Base-by-base conservation (phyloP, 2,888 invertebrate genomes). In the Tuta absoluta region DNA sequence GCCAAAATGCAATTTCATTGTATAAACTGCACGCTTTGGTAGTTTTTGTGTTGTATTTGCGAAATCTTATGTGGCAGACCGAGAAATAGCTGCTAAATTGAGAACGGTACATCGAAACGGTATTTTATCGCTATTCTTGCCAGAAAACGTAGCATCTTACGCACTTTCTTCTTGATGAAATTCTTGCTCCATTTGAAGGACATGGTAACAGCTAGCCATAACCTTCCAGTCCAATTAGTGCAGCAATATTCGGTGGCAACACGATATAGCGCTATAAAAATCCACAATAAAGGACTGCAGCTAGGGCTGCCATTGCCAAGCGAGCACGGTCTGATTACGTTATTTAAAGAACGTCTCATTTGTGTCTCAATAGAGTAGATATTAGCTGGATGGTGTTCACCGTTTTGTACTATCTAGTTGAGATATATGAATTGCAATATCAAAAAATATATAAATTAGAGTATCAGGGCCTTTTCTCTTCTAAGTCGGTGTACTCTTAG, bases 271-370 rank as follows among this genome's bases (percentile, higher is more conserved):
- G 45, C 48, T 19, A 45, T 41, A 58, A 63, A 73, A 73, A 73
- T 70, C 67, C 69, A 81, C 80, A 81, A 82, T 81, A 81, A 85
- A 85, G 84, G 81, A 84, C 79, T 79, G 79, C 78, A 1, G 4
- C 10, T 33, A 33, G 33, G 33, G 33, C 10, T 33, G 33, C 33
- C 33, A n/a, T n/a, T n/a, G n/a, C n/a, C 4, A 10, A 5, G 28
- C 33, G 8, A 33, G 33, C 33, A 33, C 28, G 28, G 3, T 28
- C 2, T 5, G 28, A 28, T 28, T 28, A 28, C 5, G 3, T 28
- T 28, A 4, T 28, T 4, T 2, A 2, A 28, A 28, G 28, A 28
- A 5, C 28, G 28, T 4, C 28, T 4, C 28, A 28, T 28, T 4
- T 28, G 28, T 28, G 5, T 2, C 28, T 28, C n/a, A n/a, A n/a